Percentiles rank a stretch among this genome's conserved stretches.
These are phyloP conservation scores for Setipinna tenuifilis DNA, from an alignment of 2,797 vertebrate genomes.

Conservation along the genomic window DNA sequence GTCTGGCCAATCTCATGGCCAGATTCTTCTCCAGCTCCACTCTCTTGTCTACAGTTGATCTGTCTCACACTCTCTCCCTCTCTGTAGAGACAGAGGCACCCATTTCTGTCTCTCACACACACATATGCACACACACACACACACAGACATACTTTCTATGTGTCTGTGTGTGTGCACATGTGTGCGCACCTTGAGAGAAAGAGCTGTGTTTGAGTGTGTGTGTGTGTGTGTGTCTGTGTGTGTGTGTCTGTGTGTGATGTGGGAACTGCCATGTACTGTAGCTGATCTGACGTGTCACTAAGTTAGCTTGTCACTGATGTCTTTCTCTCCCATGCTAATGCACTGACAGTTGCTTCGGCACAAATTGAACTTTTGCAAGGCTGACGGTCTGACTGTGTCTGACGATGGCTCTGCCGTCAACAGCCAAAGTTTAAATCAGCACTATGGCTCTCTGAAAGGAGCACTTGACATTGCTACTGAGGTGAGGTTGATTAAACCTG, in stretches of 20 bases:
- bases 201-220: not conserved
- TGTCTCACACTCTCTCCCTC: too few species aligned
- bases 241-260: not conserved
- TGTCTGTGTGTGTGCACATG: too few species aligned
- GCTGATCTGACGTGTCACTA: not conserved
- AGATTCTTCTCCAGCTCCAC: too few species aligned
- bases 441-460: not conserved
- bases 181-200: too few species aligned
- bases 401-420: not conserved
- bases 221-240: not conserved
- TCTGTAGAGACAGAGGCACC: too few species aligned
- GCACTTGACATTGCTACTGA: not conserved
- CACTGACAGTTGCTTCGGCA: not conserved
- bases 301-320: not conserved
- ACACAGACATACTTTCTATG: too few species aligned
- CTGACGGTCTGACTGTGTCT: conserved; percentile 2
- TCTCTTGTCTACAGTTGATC: too few species aligned
- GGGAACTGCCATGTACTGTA: not conserved
- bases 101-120: too few species aligned
- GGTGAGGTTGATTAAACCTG: not conserved
- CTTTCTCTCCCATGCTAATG: not conserved
- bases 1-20: not conserved
- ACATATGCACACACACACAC: too few species aligned
- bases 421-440: not conserved
- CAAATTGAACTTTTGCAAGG: not conserved